Evolutionary conservation across 2,797 vertebrate species (phyloP), one percentile per base, ranked within the genome.

Genomic region (Silurus lanzhouensis): DNA sequence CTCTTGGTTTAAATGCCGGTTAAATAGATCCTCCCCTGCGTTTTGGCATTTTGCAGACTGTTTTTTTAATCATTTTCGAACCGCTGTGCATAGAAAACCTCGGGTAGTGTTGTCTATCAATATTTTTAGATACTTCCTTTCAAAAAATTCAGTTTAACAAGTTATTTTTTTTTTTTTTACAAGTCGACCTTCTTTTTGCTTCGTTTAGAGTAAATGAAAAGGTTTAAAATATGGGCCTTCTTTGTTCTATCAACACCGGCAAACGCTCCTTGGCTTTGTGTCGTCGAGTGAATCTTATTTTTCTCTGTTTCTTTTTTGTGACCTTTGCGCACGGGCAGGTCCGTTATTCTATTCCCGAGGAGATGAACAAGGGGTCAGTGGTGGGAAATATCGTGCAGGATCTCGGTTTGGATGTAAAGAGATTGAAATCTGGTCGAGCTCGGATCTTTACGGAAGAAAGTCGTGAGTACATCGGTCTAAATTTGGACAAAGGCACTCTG

Each of bases 391-490:
- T 38, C 38, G 38, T 38, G 38, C 38, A 90, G 64, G 90, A 90
- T 82, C 85, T 91, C 10, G 90, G 90, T 63, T 83, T 90, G 86
- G 91, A 91, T 81, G 8, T 88, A 15, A 91, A 88, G 74, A 85
- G 89, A 76, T 72, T 91, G 15, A 89, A 89, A 86, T 84, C 84
- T 61, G 88, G 88, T 6, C 77, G 88, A 82, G 90, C 88, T 25
- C 87, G 88, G 57, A 87, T 87, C 17, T 89, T 87, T 89, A 63
- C 89, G 15, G 84, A 85, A 55, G 92, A 92, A 61, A 90, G 85
- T 67, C 90, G 76, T 78, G 76, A 92, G 88, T 92, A 93, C 85
- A 93, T 94, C 63, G 87, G 90, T n/a, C 86, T 95, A 81, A 91
- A 92, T 82, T 48, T 79, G 80, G 88, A 90, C 12, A 91, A 79